phyloP scores from a whole-genome alignment of 92 coral and sea anemone genomes.

The Parazoanthus darwini region DNA sequence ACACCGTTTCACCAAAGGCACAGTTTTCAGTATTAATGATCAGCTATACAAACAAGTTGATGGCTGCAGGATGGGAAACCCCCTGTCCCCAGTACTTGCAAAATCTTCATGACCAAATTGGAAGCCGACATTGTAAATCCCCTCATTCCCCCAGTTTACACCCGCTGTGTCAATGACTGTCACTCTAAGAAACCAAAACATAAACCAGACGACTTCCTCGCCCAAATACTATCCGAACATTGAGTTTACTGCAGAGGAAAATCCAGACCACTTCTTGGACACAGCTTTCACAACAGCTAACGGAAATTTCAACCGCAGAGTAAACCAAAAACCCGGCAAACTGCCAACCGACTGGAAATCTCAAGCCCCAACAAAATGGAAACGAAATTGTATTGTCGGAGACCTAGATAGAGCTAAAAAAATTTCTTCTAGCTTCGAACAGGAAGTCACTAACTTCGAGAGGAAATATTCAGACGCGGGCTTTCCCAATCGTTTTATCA shows the following conservation, averaged over 20 bases:
- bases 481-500: background rate
- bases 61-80: background rate
- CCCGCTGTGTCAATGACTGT: too few species aligned
- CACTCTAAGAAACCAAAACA: too few species aligned
- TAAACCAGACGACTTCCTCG: too few species aligned
- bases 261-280: too few species aligned
- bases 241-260: too few species aligned
- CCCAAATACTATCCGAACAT: too few species aligned
- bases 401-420: background rate
- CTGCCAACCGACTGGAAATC: too few species aligned
- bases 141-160: background rate
- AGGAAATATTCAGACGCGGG: background rate
- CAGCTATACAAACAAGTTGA: background rate
- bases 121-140: background rate
- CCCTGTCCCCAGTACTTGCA: background rate
- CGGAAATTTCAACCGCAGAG: too few species aligned
- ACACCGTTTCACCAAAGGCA: background rate
- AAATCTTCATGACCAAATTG: background rate
- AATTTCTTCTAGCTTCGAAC: background rate
- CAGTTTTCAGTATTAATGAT: background rate
- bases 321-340: too few species aligned
- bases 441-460: background rate
- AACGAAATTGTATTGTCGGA: too few species aligned
- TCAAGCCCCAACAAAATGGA: too few species aligned
- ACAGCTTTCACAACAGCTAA: too few species aligned